Base-by-base conservation (phyloP, 2,113 vertebrate genomes). In the Setophaga petechia region DNA sequence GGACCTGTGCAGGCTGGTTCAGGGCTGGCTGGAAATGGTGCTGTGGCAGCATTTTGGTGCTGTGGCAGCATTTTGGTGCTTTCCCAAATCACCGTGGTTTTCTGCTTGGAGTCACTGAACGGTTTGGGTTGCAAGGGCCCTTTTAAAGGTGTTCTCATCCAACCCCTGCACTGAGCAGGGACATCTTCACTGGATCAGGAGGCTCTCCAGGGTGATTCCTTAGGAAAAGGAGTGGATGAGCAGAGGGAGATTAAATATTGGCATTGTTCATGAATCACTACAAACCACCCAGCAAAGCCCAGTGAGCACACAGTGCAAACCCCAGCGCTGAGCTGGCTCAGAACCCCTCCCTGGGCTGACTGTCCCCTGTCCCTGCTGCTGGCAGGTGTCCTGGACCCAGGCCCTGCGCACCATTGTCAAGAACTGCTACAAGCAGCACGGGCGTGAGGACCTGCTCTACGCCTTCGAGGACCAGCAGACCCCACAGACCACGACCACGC, bases 361-460 rank as follows among this genome's bases (percentile, higher is more conserved):
- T 31, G 18, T 72, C 5, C 10, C 22, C 47, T 27, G 21, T 9
- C 20, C 39, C 4, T 75, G 11, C 54, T 71, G 2, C 78, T 39
- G 84, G 89, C 39, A 99, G 99, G 99, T 99, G 66, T 99, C 99
- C 7, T 99, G 99, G 99, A 99, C 99, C 16, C 99, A 99, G 79
- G 99, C 99, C 0, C 85, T 99, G 85, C 93, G 99, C 79, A 99
- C 99, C 39, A 99, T 99, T 10, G 99, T 99, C 65, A 99, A 99
- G 96, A 99, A 99, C 97, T 99, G 99, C 98, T 99, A 99, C 90
- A 99, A 99, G 93, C 99, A 99, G 96, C 99, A 99, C 10, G 99
- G 99, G 39, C 98, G 99, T 1, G 99, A 99, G 84, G 99, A 99
- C 85, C 97, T 99, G 72, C 96, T 99, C 10, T 99, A 99, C 22